These are phyloP conservation scores for Lytechinus variegatus DNA, from an alignment of 35 echinoderm and acorn worm species.

Conservation along the genomic window DNA sequence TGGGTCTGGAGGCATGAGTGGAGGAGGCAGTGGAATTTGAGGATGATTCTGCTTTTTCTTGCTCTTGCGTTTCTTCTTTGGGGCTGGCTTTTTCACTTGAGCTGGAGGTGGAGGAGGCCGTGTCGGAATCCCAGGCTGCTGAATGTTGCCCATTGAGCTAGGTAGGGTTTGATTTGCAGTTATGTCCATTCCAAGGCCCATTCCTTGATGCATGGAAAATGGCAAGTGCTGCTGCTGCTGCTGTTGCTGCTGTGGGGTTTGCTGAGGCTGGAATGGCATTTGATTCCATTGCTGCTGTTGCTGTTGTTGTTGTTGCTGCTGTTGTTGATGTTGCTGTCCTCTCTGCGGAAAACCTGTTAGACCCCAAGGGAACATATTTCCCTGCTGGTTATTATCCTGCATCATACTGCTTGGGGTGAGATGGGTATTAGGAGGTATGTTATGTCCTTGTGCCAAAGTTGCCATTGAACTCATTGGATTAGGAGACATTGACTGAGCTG, in stretches of 20 bases:
- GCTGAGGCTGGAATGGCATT: constrained; percentile 55
- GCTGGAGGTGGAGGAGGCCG: constrained; percentile 53
- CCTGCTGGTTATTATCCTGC: constrained; percentile 41
- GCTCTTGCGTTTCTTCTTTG: constrained; percentile 28
- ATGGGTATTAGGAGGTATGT: constrained; percentile 34
- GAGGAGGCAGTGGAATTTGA: constrained; percentile 56
- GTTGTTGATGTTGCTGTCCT: constrained; percentile 47
- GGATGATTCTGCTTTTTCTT: constrained; percentile 6
- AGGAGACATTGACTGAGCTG: constrained; percentile 36
- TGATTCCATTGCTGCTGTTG: constrained; percentile 58
- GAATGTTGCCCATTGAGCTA: constrained; percentile 25
- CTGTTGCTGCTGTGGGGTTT: constrained; percentile 52
- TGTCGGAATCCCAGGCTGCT: constrained; percentile 54
- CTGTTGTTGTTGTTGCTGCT: constrained; percentile 16
- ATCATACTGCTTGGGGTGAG: constrained; percentile 40
- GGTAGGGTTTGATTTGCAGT: constrained; percentile 14
- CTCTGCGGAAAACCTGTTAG: constrained; percentile 50
- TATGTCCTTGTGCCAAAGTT: constrained; percentile 26
- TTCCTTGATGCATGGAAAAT: constrained; percentile 38
- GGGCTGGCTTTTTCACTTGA: constrained; percentile 31
- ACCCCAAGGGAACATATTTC: constrained; percentile 45
- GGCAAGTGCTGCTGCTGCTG: constrained; percentile 54
- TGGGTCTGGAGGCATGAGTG: constrained; percentile 65
- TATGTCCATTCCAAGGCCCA: neutral
- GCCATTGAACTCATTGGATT: constrained; percentile 44